Base-by-base conservation (phyloP, 1,140 invertebrate species). In the Helicoverpa armigera region DNA sequence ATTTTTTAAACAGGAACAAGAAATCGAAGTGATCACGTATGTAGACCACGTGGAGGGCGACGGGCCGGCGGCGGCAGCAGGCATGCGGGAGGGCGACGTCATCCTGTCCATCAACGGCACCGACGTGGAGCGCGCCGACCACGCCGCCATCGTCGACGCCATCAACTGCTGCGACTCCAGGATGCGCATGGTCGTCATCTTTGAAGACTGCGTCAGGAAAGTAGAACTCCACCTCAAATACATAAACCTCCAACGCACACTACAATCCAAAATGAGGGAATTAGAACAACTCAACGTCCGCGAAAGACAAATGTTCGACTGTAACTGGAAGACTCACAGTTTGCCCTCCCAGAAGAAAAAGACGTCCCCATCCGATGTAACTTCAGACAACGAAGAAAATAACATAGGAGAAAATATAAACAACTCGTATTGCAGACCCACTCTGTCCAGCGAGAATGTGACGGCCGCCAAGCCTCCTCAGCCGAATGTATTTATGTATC, bases 41-140 rank as follows among this genome's bases (percentile, higher is more conserved):
- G 98, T 99, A 31, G 98, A 99, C 91, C 98, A 98, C 88, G 98
- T 99, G n/a, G 98, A 99, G 85, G 97, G 97, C 78, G 97, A 98
- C 78, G 98, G 98, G 0, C 97, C 98, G 7, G 98, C 98, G 0
- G 98, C 98, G 82, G 96, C 97, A 81, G 98, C 98, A 0, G 98
- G 98, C 0, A 98, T 99, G 98, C 96, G 98, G 1, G 98, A 98
- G 94, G 98, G 98, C 56, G 98, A 99, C 93, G 98, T 99, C 1
- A 99, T 99, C 83, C 94, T 99, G 14, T 98, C 98, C 13, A 99
- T 99, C 83, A 99, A 99, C 94, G 98, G 98, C 2, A 96, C 96
- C 48, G 98, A 98, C 88, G 98, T 99, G 96, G 98, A 99, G 91
- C 97, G 97, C 81, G 97, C 97, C 0, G 98, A 99, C 91, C 98